Evolutionary conservation across 2,113 vertebrate genomes (phyloP).

Genomic region (Odocoileus hemionus): DNA sequence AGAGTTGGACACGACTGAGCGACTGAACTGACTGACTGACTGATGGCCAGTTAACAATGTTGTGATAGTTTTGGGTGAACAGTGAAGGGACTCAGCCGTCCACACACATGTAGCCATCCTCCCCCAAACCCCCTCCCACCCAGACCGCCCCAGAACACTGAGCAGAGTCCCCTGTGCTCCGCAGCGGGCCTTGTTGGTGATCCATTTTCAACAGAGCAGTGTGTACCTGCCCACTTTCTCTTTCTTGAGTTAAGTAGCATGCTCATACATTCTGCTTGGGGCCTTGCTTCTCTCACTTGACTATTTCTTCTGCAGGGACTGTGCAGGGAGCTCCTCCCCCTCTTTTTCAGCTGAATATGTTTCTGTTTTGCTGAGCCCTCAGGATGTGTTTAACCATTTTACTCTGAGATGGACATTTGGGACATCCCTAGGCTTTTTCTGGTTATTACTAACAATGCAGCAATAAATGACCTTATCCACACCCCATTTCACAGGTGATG

Average conservation of each 20-base stretch:
- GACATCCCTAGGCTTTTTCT: background rate
- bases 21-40: too few species aligned
- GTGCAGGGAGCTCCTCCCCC: fast-evolving
- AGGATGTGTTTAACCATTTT: background rate
- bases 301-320: background rate
- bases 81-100: background rate
- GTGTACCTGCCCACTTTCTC: background rate
- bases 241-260: background rate
- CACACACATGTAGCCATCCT: background rate
- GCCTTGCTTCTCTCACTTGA: background rate
- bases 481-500: background rate
- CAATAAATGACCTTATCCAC: background rate
- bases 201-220: background rate
- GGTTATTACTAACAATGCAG: too few species aligned
- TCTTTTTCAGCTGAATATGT: background rate
- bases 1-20: too few species aligned
- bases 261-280: background rate
- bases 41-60: background rate
- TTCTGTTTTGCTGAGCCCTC: background rate
- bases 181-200: background rate
- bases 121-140: background rate
- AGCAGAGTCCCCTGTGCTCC: background rate
- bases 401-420: background rate
- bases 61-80: background rate
- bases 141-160: background rate